phyloP scores from a whole-genome alignment of 2,797 vertebrate species.

The Helicolenus hilgendorfi region DNA sequence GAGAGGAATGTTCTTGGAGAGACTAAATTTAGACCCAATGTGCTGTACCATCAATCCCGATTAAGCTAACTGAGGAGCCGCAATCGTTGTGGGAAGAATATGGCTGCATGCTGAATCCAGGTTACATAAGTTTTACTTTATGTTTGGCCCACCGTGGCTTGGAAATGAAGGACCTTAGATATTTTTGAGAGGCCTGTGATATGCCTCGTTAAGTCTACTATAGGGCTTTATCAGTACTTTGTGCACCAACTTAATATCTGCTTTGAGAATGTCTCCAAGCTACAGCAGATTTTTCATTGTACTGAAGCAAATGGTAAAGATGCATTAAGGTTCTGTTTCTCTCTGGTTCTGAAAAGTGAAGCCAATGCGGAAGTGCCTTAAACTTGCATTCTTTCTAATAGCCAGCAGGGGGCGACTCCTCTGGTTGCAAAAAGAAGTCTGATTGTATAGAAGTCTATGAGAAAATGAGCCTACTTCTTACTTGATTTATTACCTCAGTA shows the following conservation, averaged over 20 bases:
- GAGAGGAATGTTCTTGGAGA: conserved; percentile 77
- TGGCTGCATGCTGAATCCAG: conserved; percentile 61
- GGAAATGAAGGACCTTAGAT: conserved; percentile 28
- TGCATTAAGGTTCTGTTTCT: neutral
- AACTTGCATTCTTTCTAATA: rapidly evolving
- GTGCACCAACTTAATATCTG: neutral
- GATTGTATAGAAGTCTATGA: neutral
- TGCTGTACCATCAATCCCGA: conserved; percentile 86
- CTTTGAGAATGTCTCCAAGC: neutral
- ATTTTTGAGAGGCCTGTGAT: conserved; percentile 16
- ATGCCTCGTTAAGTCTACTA: neutral
- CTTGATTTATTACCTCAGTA: neutral
- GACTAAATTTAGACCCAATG: conserved; percentile 86
- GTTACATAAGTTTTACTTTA: conserved; percentile 77
- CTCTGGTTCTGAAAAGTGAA: neutral
- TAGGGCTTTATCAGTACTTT: neutral
- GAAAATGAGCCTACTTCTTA: neutral
- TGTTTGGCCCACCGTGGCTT: conserved; percentile 29
- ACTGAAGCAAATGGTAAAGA: neutral
- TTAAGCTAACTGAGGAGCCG: conserved; percentile 70
- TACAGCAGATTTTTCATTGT: neutral
- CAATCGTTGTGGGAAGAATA: conserved; percentile 69
- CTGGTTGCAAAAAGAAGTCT: rapidly evolving
- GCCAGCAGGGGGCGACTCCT: neutral
- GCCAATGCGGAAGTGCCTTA: neutral